Evolutionary conservation across 2,797 vertebrate species (phyloP), one percentile per base, ranked within the genome.

Genomic region (Sebastes nivosus): DNA sequence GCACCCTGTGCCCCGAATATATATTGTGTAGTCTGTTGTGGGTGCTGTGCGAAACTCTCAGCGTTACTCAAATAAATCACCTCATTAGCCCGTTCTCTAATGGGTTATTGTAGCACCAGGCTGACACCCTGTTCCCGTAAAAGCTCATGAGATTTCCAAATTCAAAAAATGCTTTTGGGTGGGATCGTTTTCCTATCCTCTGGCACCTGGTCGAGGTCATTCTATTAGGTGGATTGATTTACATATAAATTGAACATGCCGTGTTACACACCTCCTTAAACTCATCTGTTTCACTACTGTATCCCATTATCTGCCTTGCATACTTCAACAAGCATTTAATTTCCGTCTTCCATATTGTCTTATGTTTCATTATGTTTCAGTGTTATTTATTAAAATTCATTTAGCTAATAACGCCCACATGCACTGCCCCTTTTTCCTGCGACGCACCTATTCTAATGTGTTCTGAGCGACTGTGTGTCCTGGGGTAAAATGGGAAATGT

Each of bases 221-320:
- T 93, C 92, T 77, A 94, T 94, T 93, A 90, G 89, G 77, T 87
- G 81, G 89, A 88, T 89, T 88, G 89, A 95, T 95, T 94, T 93
- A 92, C 94, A 95, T 94, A 94, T 95, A 94, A 94, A 95, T 95
- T 93, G 93, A 94, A 94, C 93, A 91, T 59, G 85, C 84, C 14
- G 88, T 79, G 85, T 87, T 85, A 89, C 71, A 70, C 86, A 91
- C 88, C 87, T 91, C 87, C 88, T 93, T 92, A 91, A 92, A 93
- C 89, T 90, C 90, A 87, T 94, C 91, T 90, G 87, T 93, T 91
- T 88, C 87, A 79, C 80, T 10, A 80, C 89, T 88, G 83, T 87
- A 90, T 90, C 87, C 89, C 76, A 95, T 94, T 92, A 94, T 93
- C 91, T 89, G 77, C 81, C 84, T 60, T 79, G 82, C 91, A 90